Percentiles rank a stretch among this genome's conserved stretches.
Evolutionary conservation across 1,140 invertebrate species (phyloP).

Genomic region (Harlomillsia oculata): DNA sequence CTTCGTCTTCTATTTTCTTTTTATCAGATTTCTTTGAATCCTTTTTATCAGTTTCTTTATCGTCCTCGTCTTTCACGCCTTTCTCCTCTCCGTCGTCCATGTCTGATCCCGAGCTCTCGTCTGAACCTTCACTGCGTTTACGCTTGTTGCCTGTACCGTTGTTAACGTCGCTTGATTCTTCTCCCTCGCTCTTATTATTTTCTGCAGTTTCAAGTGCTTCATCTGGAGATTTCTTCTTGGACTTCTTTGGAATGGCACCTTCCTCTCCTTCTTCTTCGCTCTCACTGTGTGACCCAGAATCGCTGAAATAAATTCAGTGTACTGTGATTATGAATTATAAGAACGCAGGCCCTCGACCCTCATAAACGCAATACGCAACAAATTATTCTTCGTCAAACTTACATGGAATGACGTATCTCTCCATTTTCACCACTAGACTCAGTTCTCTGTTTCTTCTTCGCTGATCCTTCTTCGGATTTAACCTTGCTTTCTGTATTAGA

Average conservation of each 20-base stretch:
- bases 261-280: slow-evolving; percentile 39
- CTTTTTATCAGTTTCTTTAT: slow-evolving; percentile 1
- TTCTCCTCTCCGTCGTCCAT: slow-evolving; percentile 35
- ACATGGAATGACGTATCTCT: background rate
- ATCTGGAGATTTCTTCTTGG: slow-evolving; percentile 42
- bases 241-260: slow-evolving; percentile 34
- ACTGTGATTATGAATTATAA: background rate
- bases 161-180: slow-evolving; percentile 23
- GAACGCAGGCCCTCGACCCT: too few relatives aligned
- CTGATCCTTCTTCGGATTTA: slow-evolving; percentile 28
- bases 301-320: background rate
- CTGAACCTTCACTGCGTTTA: slow-evolving; percentile 36
- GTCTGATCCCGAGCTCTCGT: slow-evolving; percentile 29
- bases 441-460: slow-evolving; percentile 9
- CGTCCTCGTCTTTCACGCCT: slow-evolving; percentile 8
- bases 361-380: background rate
- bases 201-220: slow-evolving; percentile 42
- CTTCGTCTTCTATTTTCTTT: slow-evolving; percentile 34
- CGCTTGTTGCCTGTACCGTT: slow-evolving; percentile 39
- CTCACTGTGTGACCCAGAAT: slow-evolving; percentile 9
- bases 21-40: slow-evolving; percentile 10
- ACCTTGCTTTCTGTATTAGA: slow-evolving; percentile 32
- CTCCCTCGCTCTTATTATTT: slow-evolving; percentile 34
- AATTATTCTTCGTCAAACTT: too few relatives aligned
- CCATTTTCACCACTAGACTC: slow-evolving; percentile 20